Base-by-base conservation (phyloP, 1,140 invertebrate species). In the Cephus cinctus region DNA sequence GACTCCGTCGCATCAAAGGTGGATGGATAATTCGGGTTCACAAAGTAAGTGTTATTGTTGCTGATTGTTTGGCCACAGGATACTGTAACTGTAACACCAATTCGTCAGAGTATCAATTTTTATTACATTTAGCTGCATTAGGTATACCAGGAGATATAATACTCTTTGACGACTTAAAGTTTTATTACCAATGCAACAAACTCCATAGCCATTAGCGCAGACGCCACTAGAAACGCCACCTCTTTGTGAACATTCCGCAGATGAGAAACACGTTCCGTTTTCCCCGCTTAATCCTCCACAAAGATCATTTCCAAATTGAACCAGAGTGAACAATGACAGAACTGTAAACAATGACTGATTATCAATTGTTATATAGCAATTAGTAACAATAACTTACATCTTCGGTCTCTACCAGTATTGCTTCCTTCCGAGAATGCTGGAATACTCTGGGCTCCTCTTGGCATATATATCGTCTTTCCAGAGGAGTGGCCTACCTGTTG, bases 41-140 rank as follows among this genome's bases (percentile, higher is more conserved):
- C 88, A 60, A 93, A 93, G 63, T 90, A 90, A 0, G 89, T 91
- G 4, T 86, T 85, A 66, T 94, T 94, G 62, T 90, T 85, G 12
- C 79, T 76, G 1, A 87, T 87, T 2, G 81, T 81, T 22, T 84
- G 84, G 0, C 89, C 89, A 54, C 90, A 94, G 1, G 85, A 83
- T 15, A 82, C 81, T 50, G 88, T 81, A 66, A 90, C 89, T 91
- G 27, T 22, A 54, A 49, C 21, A n/a, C n/a, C n/a, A n/a, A n/a
- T n/a, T n/a, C n/a, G n/a, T n/a, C n/a, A n/a, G n/a, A n/a, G n/a
- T n/a, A n/a, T n/a, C n/a, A n/a, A n/a, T n/a, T n/a, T n/a, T n/a
- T n/a, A n/a, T n/a, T n/a, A n/a, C n/a, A n/a, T n/a, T n/a, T n/a
- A n/a, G n/a, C n/a, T n/a, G n/a, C n/a, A n/a, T n/a, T n/a, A n/a